Conservation (phyloP, 2,888 invertebrate genomes). For the Entomobrya multifasciata region DNA sequence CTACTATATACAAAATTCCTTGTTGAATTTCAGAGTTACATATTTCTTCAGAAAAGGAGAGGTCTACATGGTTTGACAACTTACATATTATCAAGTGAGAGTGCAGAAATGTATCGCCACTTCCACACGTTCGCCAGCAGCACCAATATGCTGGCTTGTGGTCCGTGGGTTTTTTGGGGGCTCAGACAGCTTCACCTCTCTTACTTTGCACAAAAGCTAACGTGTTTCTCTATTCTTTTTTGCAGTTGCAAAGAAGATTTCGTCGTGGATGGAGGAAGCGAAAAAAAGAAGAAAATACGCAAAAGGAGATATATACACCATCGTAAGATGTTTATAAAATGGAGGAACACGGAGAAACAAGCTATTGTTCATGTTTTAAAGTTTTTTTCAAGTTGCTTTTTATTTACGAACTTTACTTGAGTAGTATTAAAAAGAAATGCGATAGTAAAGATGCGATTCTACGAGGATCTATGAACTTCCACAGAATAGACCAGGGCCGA, state of each 20-base stretch:
- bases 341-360: neutral
- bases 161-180: conserved; percentile 31
- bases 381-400: conserved; percentile 19
- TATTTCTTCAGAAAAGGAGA: neutral
- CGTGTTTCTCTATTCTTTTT: conserved; percentile 1
- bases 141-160: neutral
- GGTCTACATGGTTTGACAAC: neutral
- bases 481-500: too few species aligned
- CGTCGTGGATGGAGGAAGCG: conserved; percentile 8
- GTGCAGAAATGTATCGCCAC: conserved; percentile 45
- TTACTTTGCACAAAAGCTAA: conserved; percentile 6
- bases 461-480: too few species aligned
- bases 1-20: conserved; percentile 1
- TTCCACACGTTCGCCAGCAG: conserved; percentile 11
- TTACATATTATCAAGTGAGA: neutral
- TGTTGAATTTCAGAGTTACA: neutral
- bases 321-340: neutral
- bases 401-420: neutral
- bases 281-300: neutral
- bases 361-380: neutral
- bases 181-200: neutral
- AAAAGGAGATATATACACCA: neutral
- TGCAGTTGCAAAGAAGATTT: conserved; percentile 31
- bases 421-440: neutral
- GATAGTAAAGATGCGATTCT: neutral